Conservation (phyloP, 2,797 vertebrate genomes). For the Gobio occitaniae region DNA sequence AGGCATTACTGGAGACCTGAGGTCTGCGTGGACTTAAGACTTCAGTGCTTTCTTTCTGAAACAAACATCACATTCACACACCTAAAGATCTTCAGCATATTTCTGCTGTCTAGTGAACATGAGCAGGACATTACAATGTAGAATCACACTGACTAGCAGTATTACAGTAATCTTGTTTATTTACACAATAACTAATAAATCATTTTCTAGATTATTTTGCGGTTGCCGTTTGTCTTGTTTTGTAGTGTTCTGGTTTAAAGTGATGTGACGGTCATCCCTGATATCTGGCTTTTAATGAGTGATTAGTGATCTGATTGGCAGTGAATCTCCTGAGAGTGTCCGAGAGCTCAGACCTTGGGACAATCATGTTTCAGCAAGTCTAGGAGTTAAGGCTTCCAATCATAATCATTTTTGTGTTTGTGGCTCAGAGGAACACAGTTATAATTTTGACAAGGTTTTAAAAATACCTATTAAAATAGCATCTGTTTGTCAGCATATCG, state of each 20-base stretch:
- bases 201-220: background rate
- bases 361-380: too few relatives aligned
- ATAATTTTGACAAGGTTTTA: background rate
- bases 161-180: background rate
- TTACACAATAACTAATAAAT: background rate
- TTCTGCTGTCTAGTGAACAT: background rate
- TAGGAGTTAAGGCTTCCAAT: background rate
- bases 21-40: slow-evolving; percentile 57
- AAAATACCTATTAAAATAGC: background rate
- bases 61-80: background rate
- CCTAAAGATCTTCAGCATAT: background rate
- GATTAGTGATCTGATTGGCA: too few relatives aligned
- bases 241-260: background rate
- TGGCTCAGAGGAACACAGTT: background rate
- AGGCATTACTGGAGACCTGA: slow-evolving; percentile 68
- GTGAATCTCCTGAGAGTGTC: too few relatives aligned
- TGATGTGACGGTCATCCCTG: background rate
- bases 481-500: background rate
- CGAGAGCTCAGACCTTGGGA: too few relatives aligned
- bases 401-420: background rate
- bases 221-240: background rate
- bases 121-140: background rate
- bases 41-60: slow-evolving; percentile 14
- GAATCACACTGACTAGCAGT: background rate
- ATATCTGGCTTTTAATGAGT: too few relatives aligned